Percentiles rank a stretch among this genome's conserved stretches.
phyloP scores from a whole-genome alignment of 2,113 vertebrate genomes.

The Bostrychus sinensis region DNA sequence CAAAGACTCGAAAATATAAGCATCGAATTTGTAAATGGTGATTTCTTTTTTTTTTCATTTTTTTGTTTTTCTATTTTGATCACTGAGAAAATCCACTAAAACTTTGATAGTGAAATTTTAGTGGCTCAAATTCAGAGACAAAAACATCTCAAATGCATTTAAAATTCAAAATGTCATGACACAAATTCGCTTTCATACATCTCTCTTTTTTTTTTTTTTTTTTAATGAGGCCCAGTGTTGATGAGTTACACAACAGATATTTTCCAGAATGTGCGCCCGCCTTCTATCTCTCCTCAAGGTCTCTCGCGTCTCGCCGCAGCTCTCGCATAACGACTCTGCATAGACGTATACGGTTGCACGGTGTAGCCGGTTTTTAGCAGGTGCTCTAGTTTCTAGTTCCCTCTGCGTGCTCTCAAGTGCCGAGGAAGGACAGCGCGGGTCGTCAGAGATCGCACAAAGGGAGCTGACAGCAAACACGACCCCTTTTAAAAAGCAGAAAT shows the following conservation, averaged over 20 bases:
- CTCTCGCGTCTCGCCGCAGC: background rate
- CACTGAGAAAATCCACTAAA: too few species aligned
- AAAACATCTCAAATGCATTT: too few species aligned
- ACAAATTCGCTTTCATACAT: too few species aligned
- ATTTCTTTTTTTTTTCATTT: too few species aligned
- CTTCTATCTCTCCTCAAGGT: background rate
- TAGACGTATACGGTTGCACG: constrained; percentile 7
- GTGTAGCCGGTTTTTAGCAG: constrained; percentile 1
- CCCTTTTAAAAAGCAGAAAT: constrained; percentile 67
- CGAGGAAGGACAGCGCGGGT: constrained; percentile 38
- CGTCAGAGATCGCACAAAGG: constrained; percentile 48
- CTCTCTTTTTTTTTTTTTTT: background rate
- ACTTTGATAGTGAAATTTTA: too few species aligned
- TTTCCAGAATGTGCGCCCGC: too few species aligned
- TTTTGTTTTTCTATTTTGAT: too few species aligned
- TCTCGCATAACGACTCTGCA: background rate
- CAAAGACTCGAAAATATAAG: too few species aligned
- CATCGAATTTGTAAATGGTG: too few species aligned
- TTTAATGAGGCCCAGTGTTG: background rate
- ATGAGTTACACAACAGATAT: background rate
- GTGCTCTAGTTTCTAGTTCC: constrained; percentile 24
- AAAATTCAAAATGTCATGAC: too few species aligned
- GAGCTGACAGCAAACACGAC: constrained; percentile 60
- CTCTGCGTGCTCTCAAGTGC: constrained; percentile 18
- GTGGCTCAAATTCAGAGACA: too few species aligned